Evolutionary conservation across 1,140 invertebrate genomes (phyloP).

Genomic region (Drosophila teissieri): DNA sequence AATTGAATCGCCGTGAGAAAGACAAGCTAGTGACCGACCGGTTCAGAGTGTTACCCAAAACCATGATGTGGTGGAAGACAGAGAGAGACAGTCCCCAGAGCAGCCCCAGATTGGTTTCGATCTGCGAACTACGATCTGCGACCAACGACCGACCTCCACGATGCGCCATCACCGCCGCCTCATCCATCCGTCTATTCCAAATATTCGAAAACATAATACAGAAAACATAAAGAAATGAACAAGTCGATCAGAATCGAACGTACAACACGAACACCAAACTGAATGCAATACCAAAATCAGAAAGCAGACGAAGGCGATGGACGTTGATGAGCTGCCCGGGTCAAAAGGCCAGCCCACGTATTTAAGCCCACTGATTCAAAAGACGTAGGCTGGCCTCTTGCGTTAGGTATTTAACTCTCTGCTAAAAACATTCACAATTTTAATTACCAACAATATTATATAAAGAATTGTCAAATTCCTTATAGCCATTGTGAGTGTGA

Average conservation of each 20-base stretch:
- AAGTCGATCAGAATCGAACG: slow-evolving; percentile 31
- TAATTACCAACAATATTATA: slow-evolving; percentile 70
- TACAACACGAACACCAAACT: slow-evolving; percentile 16
- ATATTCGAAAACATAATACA: slow-evolving; percentile 3
- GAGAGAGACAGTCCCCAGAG: slow-evolving; percentile 25
- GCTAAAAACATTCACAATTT: slow-evolving; percentile 62
- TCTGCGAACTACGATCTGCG: slow-evolving; percentile 7
- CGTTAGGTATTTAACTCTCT: slow-evolving; percentile 78
- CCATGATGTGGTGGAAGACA: slow-evolving; percentile 32
- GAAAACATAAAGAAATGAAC: slow-evolving; percentile 1
- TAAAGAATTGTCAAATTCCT: slow-evolving; percentile 83
- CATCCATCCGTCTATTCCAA: slow-evolving; percentile 54
- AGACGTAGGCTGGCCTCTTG: slow-evolving; percentile 58
- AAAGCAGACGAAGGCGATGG: slow-evolving; percentile 44
- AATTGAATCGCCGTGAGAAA: slow-evolving; percentile 30
- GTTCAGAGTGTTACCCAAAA: slow-evolving; percentile 12
- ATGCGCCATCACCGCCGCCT: slow-evolving; percentile 62
- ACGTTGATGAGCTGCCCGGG: slow-evolving; percentile 53
- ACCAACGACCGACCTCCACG: slow-evolving; percentile 25
- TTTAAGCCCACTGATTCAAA: neutral
- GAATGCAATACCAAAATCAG: slow-evolving; percentile 8
- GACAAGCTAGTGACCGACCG: slow-evolving; percentile 30
- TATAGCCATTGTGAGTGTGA: slow-evolving; percentile 70
- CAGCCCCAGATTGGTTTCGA: slow-evolving; percentile 26
- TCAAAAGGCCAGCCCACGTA: slow-evolving; percentile 59